Percentiles rank a stretch among this genome's conserved stretches.
Evolutionary conservation across 2,113 vertebrate species (phyloP).

Genomic region (Coryphaenoides rupestris): DNA sequence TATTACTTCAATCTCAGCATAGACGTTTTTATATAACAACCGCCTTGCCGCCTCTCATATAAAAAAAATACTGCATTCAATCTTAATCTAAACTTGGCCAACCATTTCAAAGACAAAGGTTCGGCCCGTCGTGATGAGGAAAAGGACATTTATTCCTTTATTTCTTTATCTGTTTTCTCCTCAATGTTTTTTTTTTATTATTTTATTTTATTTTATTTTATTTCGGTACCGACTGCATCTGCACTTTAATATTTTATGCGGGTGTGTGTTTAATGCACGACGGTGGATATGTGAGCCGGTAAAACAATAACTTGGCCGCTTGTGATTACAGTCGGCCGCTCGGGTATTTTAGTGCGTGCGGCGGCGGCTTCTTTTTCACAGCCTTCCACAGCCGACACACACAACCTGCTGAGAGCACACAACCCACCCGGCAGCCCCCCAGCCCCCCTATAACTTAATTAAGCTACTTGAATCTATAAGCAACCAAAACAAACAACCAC

Average conservation of each 20-base stretch:
- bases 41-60: constrained; percentile 23
- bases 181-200: too few species aligned
- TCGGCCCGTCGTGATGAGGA: constrained; percentile 20
- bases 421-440: constrained; percentile 20
- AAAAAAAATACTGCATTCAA: constrained; percentile 32
- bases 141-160: constrained; percentile 20
- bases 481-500: constrained; percentile 60
- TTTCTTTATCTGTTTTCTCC: too few species aligned
- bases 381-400: too few species aligned
- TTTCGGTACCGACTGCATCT: constrained; percentile 47
- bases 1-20: constrained; percentile 27
- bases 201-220: constrained; percentile 26
- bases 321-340: constrained; percentile 67
- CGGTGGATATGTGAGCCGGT: constrained; percentile 64
- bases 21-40: too few species aligned
- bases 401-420: constrained; percentile 57
- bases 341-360: constrained; percentile 43
- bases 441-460: constrained; percentile 34
- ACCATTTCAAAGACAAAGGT: constrained; percentile 8
- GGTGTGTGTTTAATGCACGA: constrained; percentile 67
- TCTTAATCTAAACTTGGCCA: constrained; percentile 17
- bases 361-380: constrained; percentile 46
- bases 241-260: constrained; percentile 71
- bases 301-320: constrained; percentile 74
- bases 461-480: constrained; percentile 45